Evolutionary conservation across 2,888 invertebrate species (phyloP).

Genomic region (Ormyrus nitidulus): DNA sequence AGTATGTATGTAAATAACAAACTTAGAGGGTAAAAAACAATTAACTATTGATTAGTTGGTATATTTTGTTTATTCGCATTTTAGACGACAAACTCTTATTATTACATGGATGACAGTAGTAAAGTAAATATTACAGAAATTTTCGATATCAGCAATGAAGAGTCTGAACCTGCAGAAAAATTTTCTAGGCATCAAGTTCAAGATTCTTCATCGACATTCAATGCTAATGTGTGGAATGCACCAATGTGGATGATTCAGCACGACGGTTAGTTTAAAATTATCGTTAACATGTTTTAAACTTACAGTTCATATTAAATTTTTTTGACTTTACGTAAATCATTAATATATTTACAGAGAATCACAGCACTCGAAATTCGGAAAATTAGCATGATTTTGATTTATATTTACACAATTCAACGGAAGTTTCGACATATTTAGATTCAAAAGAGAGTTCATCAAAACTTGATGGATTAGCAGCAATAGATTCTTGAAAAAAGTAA

Average conservation of each 20-base stretch:
- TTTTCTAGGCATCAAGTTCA: constrained; percentile 10
- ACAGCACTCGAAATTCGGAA: constrained; percentile 4
- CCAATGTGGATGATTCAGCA: constrained; percentile 39
- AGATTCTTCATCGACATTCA: constrained; percentile 6
- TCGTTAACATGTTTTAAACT: too few species aligned
- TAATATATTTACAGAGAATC: constrained; percentile 36
- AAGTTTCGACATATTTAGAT: not conserved
- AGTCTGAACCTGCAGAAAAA: constrained; percentile 1
- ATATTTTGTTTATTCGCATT: constrained; percentile 68
- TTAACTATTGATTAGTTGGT: constrained; percentile 65
- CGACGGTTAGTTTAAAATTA: constrained; percentile 30
- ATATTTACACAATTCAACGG: not conserved
- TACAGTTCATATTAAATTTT: too few species aligned
- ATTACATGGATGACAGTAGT: constrained; percentile 92
- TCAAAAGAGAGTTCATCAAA: not conserved
- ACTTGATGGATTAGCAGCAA: not conserved
- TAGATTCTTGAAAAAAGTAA: not conserved
- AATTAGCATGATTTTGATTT: constrained; percentile 2
- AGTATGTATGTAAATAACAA: constrained; percentile 61
- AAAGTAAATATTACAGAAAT: constrained; percentile 93
- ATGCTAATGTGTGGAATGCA: constrained; percentile 10
- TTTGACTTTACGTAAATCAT: not conserved
- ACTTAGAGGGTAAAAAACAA: not conserved
- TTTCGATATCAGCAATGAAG: constrained; percentile 78
- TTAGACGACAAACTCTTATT: constrained; percentile 87